Conservation (phyloP, 1,140 invertebrate genomes). For the Ceratina calcarata region DNA sequence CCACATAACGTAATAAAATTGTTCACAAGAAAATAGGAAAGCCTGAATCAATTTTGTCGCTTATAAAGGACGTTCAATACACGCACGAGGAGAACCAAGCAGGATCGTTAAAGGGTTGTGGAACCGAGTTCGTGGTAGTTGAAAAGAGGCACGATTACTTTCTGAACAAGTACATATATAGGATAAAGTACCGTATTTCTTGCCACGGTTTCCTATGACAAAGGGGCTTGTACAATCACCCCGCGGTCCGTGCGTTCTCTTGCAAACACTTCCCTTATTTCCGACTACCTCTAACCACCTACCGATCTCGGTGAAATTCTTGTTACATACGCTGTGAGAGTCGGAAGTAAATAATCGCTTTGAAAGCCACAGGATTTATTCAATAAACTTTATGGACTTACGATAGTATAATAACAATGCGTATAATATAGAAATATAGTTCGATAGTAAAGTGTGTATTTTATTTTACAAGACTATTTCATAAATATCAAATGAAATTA, state of each 20-base stretch:
- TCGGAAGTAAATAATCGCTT: too few species aligned
- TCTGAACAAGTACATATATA: neutral
- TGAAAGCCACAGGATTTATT: too few species aligned
- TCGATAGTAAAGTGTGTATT: too few species aligned
- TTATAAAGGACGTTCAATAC: neutral
- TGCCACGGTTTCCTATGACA: neutral
- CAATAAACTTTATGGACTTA: too few species aligned
- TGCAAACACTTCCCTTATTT: neutral
- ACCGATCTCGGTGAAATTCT: too few species aligned
- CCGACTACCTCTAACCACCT: too few species aligned
- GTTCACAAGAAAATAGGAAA: neutral
- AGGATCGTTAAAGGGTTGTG: conserved; percentile 9
- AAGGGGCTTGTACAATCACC: neutral
- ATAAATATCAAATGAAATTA: too few species aligned
- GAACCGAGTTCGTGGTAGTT: neutral
- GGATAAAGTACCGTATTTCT: conserved; percentile 15
- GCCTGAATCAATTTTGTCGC: conserved; percentile 3
- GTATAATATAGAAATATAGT: too few species aligned
- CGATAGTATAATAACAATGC: too few species aligned
- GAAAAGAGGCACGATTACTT: conserved; percentile 25
- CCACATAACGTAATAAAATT: too few species aligned
- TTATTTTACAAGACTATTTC: too few species aligned
- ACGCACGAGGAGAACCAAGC: conserved; percentile 1
- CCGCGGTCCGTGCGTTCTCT: neutral
- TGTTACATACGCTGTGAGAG: too few species aligned